phyloP scores from a whole-genome alignment of 2,113 vertebrate genomes.

The Lichenostomus cassidix region DNA sequence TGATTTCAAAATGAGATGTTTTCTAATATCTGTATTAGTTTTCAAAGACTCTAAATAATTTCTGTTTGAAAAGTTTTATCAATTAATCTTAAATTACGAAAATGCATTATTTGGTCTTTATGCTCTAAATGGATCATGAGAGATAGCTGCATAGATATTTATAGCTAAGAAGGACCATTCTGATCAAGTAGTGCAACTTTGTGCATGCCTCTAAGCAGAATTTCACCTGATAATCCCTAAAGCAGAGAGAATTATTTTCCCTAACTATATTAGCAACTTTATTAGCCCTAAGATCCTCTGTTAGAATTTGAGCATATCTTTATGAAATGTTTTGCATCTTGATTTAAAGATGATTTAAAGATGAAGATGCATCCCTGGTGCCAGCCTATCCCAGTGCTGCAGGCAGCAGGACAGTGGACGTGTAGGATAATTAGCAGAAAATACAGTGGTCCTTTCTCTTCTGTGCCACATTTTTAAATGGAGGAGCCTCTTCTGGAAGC shows the following conservation, averaged over 20 bases:
- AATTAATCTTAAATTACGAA: neutral
- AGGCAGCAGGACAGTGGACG: neutral
- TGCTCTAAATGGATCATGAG: neutral
- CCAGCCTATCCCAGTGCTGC: neutral
- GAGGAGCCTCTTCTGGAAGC: neutral
- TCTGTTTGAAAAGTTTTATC: neutral
- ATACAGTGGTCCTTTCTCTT: neutral
- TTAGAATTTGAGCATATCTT: neutral
- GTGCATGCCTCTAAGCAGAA: neutral
- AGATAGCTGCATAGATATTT: neutral
- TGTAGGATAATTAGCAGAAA: neutral
- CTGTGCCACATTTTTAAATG: neutral
- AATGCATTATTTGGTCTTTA: neutral
- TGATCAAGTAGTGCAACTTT: neutral
- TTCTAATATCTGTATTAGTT: neutral
- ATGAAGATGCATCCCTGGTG: neutral
- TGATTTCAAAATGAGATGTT: neutral
- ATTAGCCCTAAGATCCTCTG: neutral
- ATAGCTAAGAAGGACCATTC: neutral
- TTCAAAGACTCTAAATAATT: neutral
- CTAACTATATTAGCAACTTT: neutral
- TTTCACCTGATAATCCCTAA: slow-evolving; percentile 2
- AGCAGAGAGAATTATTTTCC: neutral
- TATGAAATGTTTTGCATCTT: neutral
- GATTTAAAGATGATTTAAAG: neutral